Evolutionary conservation across 2,888 invertebrate genomes (phyloP).

Genomic region (Polymixis lichenea): DNA sequence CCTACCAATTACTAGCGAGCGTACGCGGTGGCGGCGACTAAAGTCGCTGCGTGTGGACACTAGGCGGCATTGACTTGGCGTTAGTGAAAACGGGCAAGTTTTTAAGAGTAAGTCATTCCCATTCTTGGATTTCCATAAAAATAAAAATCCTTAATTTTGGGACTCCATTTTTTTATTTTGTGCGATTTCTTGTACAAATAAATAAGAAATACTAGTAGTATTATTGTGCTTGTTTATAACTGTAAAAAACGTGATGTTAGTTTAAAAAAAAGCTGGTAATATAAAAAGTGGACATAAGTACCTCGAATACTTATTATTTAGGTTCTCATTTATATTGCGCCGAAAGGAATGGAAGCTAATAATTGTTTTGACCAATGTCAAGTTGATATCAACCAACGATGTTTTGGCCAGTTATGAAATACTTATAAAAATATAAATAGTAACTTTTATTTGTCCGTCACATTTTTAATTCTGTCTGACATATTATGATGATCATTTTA

Average conservation of each 20-base stretch:
- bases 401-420: not conserved
- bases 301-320: constrained; percentile 8
- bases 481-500: not conserved
- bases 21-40: not conserved
- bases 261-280: not conserved
- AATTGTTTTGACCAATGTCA: not conserved
- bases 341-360: constrained; percentile 2
- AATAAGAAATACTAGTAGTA: constrained; percentile 12
- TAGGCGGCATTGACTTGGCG: not conserved
- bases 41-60: not conserved
- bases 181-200: constrained; percentile 36
- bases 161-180: constrained; percentile 35
- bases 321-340: constrained; percentile 13
- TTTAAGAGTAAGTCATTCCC: not conserved
- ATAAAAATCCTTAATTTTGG: constrained; percentile 32
- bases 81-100: not conserved
- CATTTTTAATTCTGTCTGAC: not conserved
- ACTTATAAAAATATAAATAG: not conserved
- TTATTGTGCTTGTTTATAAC: constrained; percentile 13
- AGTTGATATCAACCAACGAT: not conserved
- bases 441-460: not conserved
- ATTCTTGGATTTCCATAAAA: not conserved
- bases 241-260: constrained; percentile 29
- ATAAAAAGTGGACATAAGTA: not conserved
- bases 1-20: not conserved